Evolutionary conservation across 2,113 vertebrate species (phyloP).

Genomic region (Carollia perspicillata): DNA sequence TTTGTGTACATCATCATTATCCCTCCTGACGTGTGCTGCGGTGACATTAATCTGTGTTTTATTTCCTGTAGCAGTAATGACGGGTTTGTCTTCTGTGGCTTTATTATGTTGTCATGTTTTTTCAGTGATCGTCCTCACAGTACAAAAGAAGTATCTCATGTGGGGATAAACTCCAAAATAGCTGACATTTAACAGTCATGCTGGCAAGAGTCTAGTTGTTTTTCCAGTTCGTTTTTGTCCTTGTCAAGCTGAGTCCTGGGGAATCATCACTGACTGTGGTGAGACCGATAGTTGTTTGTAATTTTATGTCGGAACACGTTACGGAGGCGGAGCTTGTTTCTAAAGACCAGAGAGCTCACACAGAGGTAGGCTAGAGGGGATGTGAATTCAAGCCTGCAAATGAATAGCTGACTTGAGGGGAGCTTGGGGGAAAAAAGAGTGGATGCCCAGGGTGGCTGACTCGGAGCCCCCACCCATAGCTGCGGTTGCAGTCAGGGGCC

Average conservation of each 20-base stretch:
- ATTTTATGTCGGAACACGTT: slow-evolving; percentile 44
- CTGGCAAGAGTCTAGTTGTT: slow-evolving; percentile 63
- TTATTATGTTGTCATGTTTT: slow-evolving; percentile 80
- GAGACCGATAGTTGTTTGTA: slow-evolving; percentile 22
- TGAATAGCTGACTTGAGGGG: slow-evolving; percentile 56
- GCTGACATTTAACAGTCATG: slow-evolving; percentile 64
- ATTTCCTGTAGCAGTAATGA: slow-evolving; percentile 83
- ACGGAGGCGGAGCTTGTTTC: slow-evolving; percentile 36
- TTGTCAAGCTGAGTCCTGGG: slow-evolving; percentile 53
- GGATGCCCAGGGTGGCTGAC: slow-evolving; percentile 51
- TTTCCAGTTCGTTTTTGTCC: slow-evolving; percentile 59
- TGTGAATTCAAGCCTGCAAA: slow-evolving; percentile 17
- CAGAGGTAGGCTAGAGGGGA: neutral
- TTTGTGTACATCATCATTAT: slow-evolving; percentile 83
- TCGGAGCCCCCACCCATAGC: neutral
- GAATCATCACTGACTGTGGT: slow-evolving; percentile 40
- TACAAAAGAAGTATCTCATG: slow-evolving; percentile 76
- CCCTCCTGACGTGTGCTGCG: slow-evolving; percentile 77
- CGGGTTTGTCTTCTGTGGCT: slow-evolving; percentile 79
- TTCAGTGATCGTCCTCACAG: slow-evolving; percentile 68
- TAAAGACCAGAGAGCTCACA: slow-evolving; percentile 42
- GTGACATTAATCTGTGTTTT: slow-evolving; percentile 84
- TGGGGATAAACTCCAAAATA: slow-evolving; percentile 62
- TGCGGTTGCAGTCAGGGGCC: neutral
- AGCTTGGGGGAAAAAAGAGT: slow-evolving; percentile 48